Evolutionary conservation across 37 sponge, comb jelly and placozoan species (phyloP).

Genomic region (Cliona cf. orientalis): DNA sequence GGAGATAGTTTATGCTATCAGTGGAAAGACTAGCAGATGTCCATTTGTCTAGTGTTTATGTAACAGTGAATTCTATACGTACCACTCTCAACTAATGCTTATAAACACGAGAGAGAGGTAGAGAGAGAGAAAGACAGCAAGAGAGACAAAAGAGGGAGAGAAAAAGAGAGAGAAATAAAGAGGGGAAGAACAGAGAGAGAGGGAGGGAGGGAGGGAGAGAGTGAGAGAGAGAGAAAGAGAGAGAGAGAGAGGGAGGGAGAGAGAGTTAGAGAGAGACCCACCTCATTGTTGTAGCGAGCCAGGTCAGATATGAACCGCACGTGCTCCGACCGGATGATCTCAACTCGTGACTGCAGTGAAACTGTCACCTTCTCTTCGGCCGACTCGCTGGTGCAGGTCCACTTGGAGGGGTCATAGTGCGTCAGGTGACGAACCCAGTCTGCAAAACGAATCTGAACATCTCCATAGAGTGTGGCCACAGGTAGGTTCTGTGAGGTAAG

Average conservation of each 20-base stretch:
- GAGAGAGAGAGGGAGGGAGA: slow-evolving; percentile 34
- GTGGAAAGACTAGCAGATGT: no score
- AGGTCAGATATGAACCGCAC: slow-evolving; percentile 86
- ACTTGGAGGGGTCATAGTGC: slow-evolving; percentile 90
- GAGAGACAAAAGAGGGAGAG: slow-evolving; percentile 20
- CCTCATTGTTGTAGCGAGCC: slow-evolving; percentile 93
- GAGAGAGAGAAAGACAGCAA: not conserved
- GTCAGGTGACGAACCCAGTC: slow-evolving; percentile 73
- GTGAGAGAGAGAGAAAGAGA: slow-evolving; percentile 55
- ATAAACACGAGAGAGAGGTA: no score
- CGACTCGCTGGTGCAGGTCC: slow-evolving; percentile 94
- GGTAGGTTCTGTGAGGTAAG: slow-evolving; percentile 69
- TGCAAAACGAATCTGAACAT: slow-evolving; percentile 90
- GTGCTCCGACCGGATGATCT: slow-evolving; percentile 86
- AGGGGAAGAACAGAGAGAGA: slow-evolving; percentile 60
- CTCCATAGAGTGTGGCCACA: slow-evolving; percentile 96
- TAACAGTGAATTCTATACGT: no score
- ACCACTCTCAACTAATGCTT: no score
- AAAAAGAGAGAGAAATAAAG: slow-evolving; percentile 50
- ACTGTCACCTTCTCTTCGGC: slow-evolving; percentile 87
- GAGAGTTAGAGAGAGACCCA: slow-evolving; percentile 45
- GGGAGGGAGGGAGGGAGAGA: slow-evolving; percentile 56
- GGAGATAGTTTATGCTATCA: no score
- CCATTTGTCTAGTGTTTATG: no score
- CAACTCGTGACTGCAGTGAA: slow-evolving; percentile 72